Evolutionary conservation across 1,140 invertebrate genomes (phyloP).

Genomic region (Globodera ellingtonae): DNA sequence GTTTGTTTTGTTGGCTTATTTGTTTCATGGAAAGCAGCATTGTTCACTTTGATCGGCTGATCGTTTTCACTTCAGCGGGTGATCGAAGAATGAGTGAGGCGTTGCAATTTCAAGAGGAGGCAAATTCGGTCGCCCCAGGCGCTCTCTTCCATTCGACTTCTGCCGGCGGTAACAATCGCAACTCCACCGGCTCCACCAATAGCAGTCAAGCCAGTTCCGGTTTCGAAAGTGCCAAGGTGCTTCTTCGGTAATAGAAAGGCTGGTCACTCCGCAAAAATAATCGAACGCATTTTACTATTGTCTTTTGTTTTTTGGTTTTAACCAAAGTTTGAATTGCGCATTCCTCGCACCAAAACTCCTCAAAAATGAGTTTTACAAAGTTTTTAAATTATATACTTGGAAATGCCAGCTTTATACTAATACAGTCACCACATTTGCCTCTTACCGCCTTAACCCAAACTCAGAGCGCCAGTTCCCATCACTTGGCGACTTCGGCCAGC

Average conservation of each 20-base stretch:
- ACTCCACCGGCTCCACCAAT: constrained; percentile 46
- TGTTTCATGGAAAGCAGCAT: no score
- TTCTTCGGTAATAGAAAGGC: no score
- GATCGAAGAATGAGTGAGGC: neutral
- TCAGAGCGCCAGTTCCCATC: constrained; percentile 20
- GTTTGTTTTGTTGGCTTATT: constrained; percentile 6
- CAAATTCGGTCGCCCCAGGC: neutral
- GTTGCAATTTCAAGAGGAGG: neutral
- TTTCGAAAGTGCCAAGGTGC: constrained; percentile 48
- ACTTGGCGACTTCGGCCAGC: constrained; percentile 35
- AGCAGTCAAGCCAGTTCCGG: constrained; percentile 47
- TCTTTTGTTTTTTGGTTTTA: neutral
- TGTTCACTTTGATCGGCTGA: neutral
- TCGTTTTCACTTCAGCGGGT: neutral
- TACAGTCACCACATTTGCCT: neutral
- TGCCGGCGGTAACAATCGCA: constrained; percentile 33
- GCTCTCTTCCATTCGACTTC: neutral
- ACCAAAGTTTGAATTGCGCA: no score
- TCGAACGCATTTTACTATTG: neutral
- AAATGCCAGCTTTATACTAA: no score
- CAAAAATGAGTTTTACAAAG: no score
- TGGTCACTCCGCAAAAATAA: neutral
- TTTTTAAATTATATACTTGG: no score
- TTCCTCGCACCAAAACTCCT: no score
- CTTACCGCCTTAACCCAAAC: neutral